Base-by-base conservation (phyloP, 2,888 invertebrate genomes). In the Xestobium rufovillosum region DNA sequence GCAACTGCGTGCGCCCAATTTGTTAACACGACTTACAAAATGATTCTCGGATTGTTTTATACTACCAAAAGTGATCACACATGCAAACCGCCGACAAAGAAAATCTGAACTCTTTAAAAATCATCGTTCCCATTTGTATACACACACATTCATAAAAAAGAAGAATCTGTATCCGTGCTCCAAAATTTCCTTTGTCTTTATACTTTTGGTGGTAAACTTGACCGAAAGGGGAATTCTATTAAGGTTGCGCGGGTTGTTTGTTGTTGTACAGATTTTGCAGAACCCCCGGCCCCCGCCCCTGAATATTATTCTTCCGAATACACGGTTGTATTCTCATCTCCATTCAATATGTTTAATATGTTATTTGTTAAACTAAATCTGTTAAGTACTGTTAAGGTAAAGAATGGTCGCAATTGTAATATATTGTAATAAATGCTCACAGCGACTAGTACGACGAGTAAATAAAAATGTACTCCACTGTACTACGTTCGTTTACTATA, bases 301-400 rank as follows among this genome's bases (percentile, higher is more conserved):
- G n/a, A 36, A 26, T 33, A 34, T 41, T 39, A 25, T 31, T 36
- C 35, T 30, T 12, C 28, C 16, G 30, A 47, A 48, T 54, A 56
- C 52, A 49, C 52, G 55, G 57, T 56, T 60, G 60, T 60, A 60
- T 59, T 63, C 58, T 56, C 54, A 60, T 61, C 51, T 64, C 65
- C 64, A 62, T 61, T 63, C 58, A 62, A 65, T 61, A 58, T 61
- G n/a, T n/a, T n/a, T n/a, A n/a, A 59, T 64, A 65, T 66, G 65
- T 66, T 65, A 65, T 65, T 66, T 65, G 65, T 66, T 65, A 65
- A 65, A 57, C 59, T 65, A 62, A 64, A 57, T 63, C 66, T 66
- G 65, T 66, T 66, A 66, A 63, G 65, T 66, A 66, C 61, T 66
- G 65, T 66, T 66, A 66, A 65, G 63, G 58, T 59, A 57, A 57